These are phyloP conservation scores for Caenorhabditis inopinata DNA, from an alignment of 1,140 invertebrate genomes.

Conservation along the genomic window DNA sequence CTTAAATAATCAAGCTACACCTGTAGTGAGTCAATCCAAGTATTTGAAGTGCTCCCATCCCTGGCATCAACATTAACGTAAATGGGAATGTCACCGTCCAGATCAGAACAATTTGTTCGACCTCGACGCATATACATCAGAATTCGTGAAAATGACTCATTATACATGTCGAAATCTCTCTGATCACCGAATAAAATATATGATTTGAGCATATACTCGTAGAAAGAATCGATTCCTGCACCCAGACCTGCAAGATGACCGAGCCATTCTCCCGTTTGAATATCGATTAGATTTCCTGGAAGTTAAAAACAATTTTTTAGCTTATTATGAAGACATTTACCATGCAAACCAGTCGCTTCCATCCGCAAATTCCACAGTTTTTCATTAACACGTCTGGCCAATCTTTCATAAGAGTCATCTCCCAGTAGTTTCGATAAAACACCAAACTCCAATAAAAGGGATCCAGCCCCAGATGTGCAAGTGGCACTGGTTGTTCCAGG, in stretches of 20 bases:
- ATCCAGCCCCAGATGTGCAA: conserved; percentile 74
- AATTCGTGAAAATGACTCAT: conserved; percentile 72
- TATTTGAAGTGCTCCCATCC: conserved; percentile 72
- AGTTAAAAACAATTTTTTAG: conserved; percentile 37
- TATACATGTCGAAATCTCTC: conserved; percentile 72
- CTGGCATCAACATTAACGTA: conserved; percentile 77
- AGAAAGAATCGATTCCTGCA: conserved; percentile 74
- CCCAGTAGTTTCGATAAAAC: conserved; percentile 58
- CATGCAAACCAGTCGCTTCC: conserved; percentile 73
- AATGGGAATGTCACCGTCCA: conserved; percentile 73
- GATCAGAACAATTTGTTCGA: conserved; percentile 62
- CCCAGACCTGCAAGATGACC: conserved; percentile 73
- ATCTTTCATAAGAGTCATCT: conserved; percentile 73
- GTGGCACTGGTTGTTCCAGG: conserved; percentile 71
- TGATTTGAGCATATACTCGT: conserved; percentile 74
- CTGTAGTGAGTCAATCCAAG: conserved; percentile 75
- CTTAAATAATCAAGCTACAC: conserved; percentile 60
- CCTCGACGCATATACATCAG: conserved; percentile 73
- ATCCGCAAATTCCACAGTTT: conserved; percentile 72
- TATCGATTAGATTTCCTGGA: conserved; percentile 72
- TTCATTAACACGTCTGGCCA: conserved; percentile 71
- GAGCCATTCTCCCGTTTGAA: conserved; percentile 74
- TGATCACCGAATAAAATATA: conserved; percentile 74
- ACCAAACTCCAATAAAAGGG: conserved; percentile 73
- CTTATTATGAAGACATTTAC: conserved; percentile 67